A percentile compares a stretch with the other conserved stretches of the same genome.
phyloP scores from a whole-genome alignment of 1,140 invertebrate species.

The Leptoteleia sp. region DNA sequence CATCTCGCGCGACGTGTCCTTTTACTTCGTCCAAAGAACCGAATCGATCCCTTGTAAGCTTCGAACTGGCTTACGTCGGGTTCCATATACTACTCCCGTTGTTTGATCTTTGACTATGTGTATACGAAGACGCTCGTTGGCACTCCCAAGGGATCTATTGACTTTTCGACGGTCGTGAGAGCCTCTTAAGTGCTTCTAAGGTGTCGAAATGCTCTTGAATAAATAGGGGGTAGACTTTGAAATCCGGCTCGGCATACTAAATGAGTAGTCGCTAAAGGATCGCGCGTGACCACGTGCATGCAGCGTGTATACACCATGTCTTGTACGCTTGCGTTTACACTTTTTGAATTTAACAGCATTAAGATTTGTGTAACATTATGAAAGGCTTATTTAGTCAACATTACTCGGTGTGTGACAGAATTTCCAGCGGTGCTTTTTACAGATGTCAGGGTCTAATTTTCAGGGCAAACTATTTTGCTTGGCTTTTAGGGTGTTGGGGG shows the following conservation, averaged over 20 bases:
- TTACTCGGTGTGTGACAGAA: conserved; percentile 14
- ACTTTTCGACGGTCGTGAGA: conserved; percentile 71
- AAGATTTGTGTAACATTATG: conserved; percentile 44
- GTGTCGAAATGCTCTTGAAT: conserved; percentile 74
- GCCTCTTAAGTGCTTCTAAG: conserved; percentile 73
- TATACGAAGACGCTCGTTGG: conserved; percentile 70
- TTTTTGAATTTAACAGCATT: conserved; percentile 47
- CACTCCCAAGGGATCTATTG: conserved; percentile 73
- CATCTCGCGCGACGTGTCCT: conserved; percentile 47
- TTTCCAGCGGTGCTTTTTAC: conserved; percentile 17
- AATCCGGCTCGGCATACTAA: conserved; percentile 71
- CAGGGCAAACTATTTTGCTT: conserved; percentile 17
- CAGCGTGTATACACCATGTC: conserved; percentile 13
- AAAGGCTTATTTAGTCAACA: conserved; percentile 48
- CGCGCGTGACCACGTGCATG: conserved; percentile 52
- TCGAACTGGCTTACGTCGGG: conserved; percentile 57
- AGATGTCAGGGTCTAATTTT: neutral
- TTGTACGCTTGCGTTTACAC: conserved; percentile 34
- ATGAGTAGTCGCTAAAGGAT: conserved; percentile 61
- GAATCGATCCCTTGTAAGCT: conserved; percentile 64
- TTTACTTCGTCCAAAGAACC: conserved; percentile 51
- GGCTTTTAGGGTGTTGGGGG: conserved; percentile 1
- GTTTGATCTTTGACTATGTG: conserved; percentile 68
- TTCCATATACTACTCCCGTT: conserved; percentile 59
- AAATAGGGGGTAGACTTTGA: conserved; percentile 76